phyloP scores from a whole-genome alignment of 2,113 vertebrate genomes.

The Tragelaphus scriptus region DNA sequence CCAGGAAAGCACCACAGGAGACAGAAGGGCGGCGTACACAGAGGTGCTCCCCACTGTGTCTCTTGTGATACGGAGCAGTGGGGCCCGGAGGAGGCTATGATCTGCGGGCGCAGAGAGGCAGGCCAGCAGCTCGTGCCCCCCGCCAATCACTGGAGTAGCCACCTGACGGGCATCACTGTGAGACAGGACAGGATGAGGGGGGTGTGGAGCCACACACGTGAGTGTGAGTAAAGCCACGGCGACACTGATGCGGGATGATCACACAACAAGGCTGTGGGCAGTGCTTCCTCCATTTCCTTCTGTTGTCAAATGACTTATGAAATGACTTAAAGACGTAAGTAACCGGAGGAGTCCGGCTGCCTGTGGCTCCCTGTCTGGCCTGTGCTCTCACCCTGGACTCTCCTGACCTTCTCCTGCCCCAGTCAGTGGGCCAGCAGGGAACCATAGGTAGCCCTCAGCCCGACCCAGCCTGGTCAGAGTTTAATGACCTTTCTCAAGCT shows the following conservation, averaged over 20 bases:
- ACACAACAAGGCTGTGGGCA: not conserved
- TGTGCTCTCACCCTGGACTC: not conserved
- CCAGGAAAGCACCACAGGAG: not conserved
- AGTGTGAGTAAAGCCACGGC: rapidly evolving
- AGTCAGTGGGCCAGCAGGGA: not conserved
- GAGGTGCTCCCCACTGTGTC: not conserved
- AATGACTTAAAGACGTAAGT: not conserved
- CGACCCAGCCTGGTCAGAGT: not conserved
- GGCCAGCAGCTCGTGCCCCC: not conserved
- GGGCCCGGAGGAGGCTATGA: rapidly evolving
- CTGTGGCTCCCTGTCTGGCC: not conserved
- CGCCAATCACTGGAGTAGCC: not conserved
- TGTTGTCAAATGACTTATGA: not conserved
- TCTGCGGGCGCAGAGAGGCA: not conserved
- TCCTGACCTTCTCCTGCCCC: not conserved
- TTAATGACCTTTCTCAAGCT: not conserved
- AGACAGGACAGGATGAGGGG: not conserved
- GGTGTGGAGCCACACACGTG: not conserved
- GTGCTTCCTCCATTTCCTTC: not conserved
- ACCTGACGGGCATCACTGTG: rapidly evolving
- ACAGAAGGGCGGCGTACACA: rapidly evolving
- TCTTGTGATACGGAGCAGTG: not conserved
- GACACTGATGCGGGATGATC: rapidly evolving
- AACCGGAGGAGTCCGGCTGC: not conserved
- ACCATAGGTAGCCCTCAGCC: not conserved